A percentile compares a stretch with the other conserved stretches of the same genome.
phyloP scores from a whole-genome alignment of 2,797 vertebrate genomes.

The Lepus townsendii region DNA sequence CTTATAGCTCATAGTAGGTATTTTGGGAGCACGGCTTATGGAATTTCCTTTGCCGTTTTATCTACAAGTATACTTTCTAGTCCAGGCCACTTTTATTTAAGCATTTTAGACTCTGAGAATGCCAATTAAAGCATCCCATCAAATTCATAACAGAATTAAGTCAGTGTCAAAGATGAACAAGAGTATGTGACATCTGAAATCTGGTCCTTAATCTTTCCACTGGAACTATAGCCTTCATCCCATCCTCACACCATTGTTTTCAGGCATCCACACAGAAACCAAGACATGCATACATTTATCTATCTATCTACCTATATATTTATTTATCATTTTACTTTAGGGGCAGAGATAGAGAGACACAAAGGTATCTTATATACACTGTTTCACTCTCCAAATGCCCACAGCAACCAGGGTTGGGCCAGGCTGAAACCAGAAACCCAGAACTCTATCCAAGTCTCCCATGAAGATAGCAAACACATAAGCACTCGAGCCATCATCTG shows the following conservation, averaged over 20 bases:
- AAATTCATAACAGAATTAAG: conserved; percentile 23
- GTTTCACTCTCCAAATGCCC: too few species aligned
- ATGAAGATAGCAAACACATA: too few species aligned
- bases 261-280: not conserved
- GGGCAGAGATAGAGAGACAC: too few species aligned
- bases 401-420: too few species aligned
- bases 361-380: too few species aligned
- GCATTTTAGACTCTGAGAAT: conserved; percentile 15
- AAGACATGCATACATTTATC: too few species aligned
- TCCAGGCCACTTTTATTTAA: not conserved
- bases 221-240: conserved; percentile 14
- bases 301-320: too few species aligned
- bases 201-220: conserved; percentile 54
- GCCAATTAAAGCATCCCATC: not conserved
- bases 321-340: too few species aligned
- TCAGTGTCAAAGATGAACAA: conserved; percentile 25
- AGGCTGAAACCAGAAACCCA: too few species aligned
- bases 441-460: too few species aligned
- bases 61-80: conserved; percentile 4
- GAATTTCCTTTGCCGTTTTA: conserved; percentile 3
- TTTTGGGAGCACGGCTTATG: not conserved
- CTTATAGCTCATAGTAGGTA: not conserved
- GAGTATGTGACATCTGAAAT: conserved; percentile 41
- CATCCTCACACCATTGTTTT: conserved; percentile 65
- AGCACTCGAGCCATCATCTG: too few species aligned